These are phyloP conservation scores for Deilephila porcellus DNA, from an alignment of 2,888 invertebrate species.

Conservation along the genomic window DNA sequence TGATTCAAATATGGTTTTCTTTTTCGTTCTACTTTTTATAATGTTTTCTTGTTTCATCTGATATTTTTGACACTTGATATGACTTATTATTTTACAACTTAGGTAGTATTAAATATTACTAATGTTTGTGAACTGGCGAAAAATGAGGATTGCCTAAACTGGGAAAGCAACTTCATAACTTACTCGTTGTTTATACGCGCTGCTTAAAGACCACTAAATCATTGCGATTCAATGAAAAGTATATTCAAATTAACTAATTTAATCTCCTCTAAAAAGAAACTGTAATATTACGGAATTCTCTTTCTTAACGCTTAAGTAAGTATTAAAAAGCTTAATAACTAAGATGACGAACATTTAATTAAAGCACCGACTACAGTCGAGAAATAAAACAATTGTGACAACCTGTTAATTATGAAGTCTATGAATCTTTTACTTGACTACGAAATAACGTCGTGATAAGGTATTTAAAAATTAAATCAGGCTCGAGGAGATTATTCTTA, in stretches of 20 bases:
- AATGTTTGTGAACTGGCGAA: too few relatives aligned
- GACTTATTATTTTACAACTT: too few relatives aligned
- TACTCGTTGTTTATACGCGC: too few relatives aligned
- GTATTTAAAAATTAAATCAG: conserved; percentile 35
- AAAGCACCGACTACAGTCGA: neutral
- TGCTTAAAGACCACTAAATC: too few relatives aligned
- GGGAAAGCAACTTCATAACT: too few relatives aligned
- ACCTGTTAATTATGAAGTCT: conserved; percentile 5
- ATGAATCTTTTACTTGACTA: conserved; percentile 25
- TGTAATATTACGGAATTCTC: neutral
- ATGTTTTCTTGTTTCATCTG: too few relatives aligned
- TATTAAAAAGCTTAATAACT: neutral
- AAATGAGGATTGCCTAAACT: too few relatives aligned
- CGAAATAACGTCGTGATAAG: conserved; percentile 41
- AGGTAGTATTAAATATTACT: too few relatives aligned
- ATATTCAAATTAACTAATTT: neutral
- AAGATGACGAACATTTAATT: neutral
- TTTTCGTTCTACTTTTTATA: too few relatives aligned
- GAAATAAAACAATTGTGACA: neutral
- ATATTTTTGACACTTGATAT: too few relatives aligned
- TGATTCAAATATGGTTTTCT: too few relatives aligned
- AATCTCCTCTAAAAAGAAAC: neutral
- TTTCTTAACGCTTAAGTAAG: neutral
- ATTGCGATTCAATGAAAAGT: too few relatives aligned
- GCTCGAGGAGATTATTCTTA: conserved; percentile 26